Evolutionary conservation across 2,888 invertebrate genomes (phyloP).

Genomic region (Clunio marinus): DNA sequence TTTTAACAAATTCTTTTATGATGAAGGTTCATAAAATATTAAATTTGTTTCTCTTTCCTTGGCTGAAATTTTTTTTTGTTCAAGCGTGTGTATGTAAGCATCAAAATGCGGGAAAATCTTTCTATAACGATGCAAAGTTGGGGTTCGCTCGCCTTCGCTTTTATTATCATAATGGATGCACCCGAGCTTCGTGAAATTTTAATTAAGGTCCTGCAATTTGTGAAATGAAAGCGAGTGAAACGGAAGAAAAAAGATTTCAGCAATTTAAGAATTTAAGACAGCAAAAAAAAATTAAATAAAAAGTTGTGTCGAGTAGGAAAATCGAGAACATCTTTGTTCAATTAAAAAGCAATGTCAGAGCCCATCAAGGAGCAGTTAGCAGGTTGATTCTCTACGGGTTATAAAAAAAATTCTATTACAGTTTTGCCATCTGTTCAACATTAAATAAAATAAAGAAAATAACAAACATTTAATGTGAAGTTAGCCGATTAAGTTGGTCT

Average conservation of each 20-base stretch:
- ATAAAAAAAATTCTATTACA: conserved; percentile 38
- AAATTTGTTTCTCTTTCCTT: conserved; percentile 32
- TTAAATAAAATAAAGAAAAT: conserved; percentile 29
- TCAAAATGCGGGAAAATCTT: conserved; percentile 12
- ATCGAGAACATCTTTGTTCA: conserved; percentile 25
- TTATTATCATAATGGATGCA: conserved; percentile 39
- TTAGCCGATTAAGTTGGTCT: background rate
- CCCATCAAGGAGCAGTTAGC: conserved; percentile 27
- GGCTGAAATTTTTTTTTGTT: background rate
- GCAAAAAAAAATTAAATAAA: background rate
- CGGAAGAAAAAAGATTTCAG: conserved; percentile 13
- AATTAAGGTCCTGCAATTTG: conserved; percentile 38
- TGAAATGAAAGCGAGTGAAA: conserved; percentile 19
- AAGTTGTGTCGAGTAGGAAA: background rate
- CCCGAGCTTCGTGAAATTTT: conserved; percentile 32
- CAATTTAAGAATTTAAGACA: conserved; percentile 6
- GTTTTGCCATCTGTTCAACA: conserved; percentile 37
- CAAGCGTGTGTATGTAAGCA: too few species aligned
- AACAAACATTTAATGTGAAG: conserved; percentile 17
- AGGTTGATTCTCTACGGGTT: conserved; percentile 30
- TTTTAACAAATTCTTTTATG: conserved; percentile 39
- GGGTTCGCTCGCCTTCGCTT: conserved; percentile 32
- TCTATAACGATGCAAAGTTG: conserved; percentile 13
- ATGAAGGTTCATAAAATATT: conserved; percentile 39
- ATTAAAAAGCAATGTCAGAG: conserved; percentile 34